phyloP scores from a whole-genome alignment of 2,888 invertebrate species.

The Lasioglossum morio region DNA sequence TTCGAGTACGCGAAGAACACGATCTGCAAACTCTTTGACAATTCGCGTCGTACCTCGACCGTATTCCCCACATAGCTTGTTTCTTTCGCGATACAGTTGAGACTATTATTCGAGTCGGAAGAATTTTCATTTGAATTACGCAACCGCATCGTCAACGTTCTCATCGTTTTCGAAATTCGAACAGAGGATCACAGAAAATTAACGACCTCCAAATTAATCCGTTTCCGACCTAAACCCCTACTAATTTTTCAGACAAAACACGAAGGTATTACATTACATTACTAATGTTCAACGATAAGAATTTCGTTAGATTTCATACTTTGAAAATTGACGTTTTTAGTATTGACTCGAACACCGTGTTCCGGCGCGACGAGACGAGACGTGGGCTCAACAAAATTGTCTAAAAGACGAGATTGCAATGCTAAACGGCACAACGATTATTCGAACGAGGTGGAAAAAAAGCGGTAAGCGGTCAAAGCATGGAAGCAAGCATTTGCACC shows the following conservation, averaged over 20 bases:
- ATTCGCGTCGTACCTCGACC: background rate
- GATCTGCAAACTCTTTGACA: constrained; percentile 11
- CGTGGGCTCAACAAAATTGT: background rate
- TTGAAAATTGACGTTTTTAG: background rate
- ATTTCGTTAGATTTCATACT: too few species aligned
- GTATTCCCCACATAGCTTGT: background rate
- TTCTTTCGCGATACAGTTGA: background rate
- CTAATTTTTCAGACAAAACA: too few species aligned
- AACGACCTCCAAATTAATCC: too few species aligned
- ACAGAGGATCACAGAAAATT: background rate
- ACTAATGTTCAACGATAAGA: too few species aligned
- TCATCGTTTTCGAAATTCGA: background rate
- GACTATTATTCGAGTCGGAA: too few species aligned
- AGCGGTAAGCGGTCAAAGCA: background rate
- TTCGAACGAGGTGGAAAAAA: background rate
- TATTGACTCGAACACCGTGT: too few species aligned
- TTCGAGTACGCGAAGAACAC: constrained; percentile 61
- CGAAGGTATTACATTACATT: too few species aligned
- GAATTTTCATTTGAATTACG: background rate
- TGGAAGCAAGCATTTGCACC: background rate
- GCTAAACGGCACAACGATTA: background rate
- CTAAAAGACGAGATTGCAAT: background rate
- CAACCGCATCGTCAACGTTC: background rate
- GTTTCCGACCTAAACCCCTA: too few species aligned
- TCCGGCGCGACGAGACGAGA: too few species aligned